phyloP scores from a whole-genome alignment of 2,113 vertebrate genomes.

The Calyptommatus sinebrachiatus region DNA sequence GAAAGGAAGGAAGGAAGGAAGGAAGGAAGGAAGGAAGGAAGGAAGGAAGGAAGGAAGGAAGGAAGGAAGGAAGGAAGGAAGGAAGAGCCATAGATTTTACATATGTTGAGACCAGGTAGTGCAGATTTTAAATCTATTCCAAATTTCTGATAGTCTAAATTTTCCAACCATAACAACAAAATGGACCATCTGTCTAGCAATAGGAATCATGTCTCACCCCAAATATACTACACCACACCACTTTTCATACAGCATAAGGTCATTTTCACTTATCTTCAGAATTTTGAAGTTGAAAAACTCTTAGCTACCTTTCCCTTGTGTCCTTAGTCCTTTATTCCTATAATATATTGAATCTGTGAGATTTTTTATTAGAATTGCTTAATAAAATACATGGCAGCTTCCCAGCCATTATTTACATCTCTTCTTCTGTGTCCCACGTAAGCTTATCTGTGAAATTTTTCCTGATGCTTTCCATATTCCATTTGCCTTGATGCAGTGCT shows the following conservation, averaged over 20 bases:
- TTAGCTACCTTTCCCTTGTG: neutral
- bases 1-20: no score
- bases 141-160: no score
- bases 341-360: conserved; percentile 10
- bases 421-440: neutral
- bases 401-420: conserved; percentile 24
- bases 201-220: neutral
- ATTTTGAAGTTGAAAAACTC: neutral
- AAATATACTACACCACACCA: neutral
- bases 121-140: no score
- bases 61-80: no score
- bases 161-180: no score
- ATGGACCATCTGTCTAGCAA: no score
- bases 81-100: no score
- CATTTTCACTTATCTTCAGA: neutral
- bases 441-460: conserved; percentile 19
- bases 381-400: conserved; percentile 20
- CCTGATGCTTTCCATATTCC: neutral
- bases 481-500: neutral
- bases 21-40: no score
- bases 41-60: no score
- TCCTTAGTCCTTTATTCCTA: neutral
- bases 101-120: no score
- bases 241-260: neutral
- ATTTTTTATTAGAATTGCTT: conserved; percentile 39